Evolutionary conservation across 2,797 vertebrate genomes (phyloP), one percentile per base, ranked within the genome.

Genomic region (Ataeniobius toweri): DNA sequence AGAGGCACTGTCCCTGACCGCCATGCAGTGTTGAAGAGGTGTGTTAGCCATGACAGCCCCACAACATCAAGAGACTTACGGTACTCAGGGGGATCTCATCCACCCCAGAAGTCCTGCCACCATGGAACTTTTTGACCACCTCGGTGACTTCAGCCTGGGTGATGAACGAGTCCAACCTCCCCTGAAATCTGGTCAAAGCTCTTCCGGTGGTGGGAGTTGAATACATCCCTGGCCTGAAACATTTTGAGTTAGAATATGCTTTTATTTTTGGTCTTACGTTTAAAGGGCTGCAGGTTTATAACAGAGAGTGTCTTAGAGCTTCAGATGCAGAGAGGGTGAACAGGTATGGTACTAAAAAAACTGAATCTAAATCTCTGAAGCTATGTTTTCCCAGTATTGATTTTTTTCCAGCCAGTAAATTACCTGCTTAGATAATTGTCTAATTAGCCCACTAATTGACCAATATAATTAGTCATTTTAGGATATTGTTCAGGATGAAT

Each of bases 401-500:
- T 94, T 90, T 81, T 71, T 77, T 79, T 2, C 73, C 73, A 86
- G 88, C 91, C 91, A 89, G 91, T 94, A 92, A 91, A 94, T 93
- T 92, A 86, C 88, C 93, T 89, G 84, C 89, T 88, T 89, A 91
- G 94, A 94, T 95, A 95, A 96, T 95, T 94, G 93, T 94, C 92
- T 94, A 95, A 95, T 96, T 94, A 95, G 89, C 81, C 85, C 77
- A 81, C 86, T 95, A 95, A 96, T 95, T 94, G 93, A 79, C 92
- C 91, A 41, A 80, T 91, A 94, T 96, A 96, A 95, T 95, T 95
- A 95, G 93, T 93, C 94, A 93, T 95, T 94, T 95, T 94, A 94
- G 92, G 90, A 95, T 93, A 95, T 95, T 92, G 93, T 93, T 85
- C 73, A 72, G 88, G 93, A 94, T 95, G 85, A 95, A 93, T 91